These are phyloP conservation scores for Sebastolobus alascanus DNA, from an alignment of 2,797 vertebrate species.

Conservation along the genomic window DNA sequence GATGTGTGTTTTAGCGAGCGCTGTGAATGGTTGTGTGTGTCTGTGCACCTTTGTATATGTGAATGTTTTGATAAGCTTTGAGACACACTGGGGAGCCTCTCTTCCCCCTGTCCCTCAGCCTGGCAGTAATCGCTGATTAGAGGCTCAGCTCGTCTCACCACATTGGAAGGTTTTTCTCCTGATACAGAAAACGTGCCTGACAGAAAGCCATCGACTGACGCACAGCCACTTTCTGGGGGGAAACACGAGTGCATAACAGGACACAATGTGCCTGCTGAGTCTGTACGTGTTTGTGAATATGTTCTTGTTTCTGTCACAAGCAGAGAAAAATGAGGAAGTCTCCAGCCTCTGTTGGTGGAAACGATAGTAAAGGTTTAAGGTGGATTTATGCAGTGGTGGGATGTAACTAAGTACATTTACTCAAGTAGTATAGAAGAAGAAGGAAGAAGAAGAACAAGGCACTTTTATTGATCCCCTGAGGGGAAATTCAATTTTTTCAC, in stretches of 20 bases:
- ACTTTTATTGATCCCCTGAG: no score
- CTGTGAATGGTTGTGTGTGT: background rate
- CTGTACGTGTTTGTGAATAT: constrained; percentile 26
- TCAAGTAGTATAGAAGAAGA: background rate
- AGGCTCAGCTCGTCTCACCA: constrained; percentile 31
- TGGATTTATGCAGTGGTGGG: background rate
- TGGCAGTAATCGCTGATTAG: constrained; percentile 57
- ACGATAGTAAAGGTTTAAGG: background rate
- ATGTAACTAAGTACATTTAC: background rate
- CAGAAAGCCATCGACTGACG: constrained; percentile 28
- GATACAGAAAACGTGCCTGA: constrained; percentile 39
- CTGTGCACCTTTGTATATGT: constrained; percentile 11
- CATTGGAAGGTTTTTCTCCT: constrained; percentile 25
- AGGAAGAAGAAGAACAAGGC: no score
- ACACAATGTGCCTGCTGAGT: constrained; percentile 19
- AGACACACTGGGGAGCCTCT: constrained; percentile 34
- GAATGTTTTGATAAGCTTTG: constrained; percentile 36
- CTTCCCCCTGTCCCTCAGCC: constrained; percentile 37
- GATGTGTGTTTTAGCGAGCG: constrained; percentile 2
- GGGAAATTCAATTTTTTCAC: no score
- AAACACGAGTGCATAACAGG: background rate
- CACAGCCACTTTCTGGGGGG: constrained; percentile 11
- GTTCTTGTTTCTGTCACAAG: constrained; percentile 28
- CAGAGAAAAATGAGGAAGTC: background rate
- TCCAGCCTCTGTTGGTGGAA: constrained; percentile 1